phyloP scores from a whole-genome alignment of 2,113 vertebrate genomes.

The Dunckerocampus dactyliophorus region DNA sequence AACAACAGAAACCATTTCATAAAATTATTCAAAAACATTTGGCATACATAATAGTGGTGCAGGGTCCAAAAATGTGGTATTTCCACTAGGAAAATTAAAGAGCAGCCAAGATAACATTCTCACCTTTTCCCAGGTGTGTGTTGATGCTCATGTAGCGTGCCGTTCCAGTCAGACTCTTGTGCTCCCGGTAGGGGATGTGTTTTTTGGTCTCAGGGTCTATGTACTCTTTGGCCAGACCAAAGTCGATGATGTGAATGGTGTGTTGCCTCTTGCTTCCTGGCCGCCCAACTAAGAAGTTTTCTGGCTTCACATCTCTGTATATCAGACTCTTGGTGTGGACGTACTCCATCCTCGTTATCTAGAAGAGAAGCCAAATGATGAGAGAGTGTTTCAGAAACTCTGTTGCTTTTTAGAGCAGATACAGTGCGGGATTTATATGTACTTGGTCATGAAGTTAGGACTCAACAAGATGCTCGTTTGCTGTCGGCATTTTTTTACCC shows the following conservation, averaged over 20 bases:
- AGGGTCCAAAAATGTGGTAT: not conserved
- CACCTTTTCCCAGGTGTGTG: constrained; percentile 95
- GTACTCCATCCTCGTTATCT: constrained; percentile 97
- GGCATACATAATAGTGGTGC: no score
- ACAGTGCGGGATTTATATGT: not conserved
- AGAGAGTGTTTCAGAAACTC: not conserved
- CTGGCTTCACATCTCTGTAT: constrained; percentile 96
- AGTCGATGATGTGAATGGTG: constrained; percentile 98
- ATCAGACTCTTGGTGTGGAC: constrained; percentile 97
- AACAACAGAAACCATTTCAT: no score
- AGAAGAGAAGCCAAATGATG: not conserved
- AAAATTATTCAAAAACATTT: no score
- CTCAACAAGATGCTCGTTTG: no score
- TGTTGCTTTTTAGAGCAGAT: not conserved
- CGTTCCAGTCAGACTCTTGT: constrained; percentile 97
- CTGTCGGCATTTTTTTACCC: no score
- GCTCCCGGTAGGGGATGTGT: constrained; percentile 99
- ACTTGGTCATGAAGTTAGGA: no score
- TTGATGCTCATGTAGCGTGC: constrained; percentile 99
- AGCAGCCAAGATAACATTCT: no score
- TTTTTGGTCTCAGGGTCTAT: constrained; percentile 99
- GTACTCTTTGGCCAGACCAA: constrained; percentile 98
- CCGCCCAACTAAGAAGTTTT: constrained; percentile 95
- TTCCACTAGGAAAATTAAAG: no score
- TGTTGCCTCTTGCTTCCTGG: constrained; percentile 93